Evolutionary conservation across 2,888 invertebrate genomes (phyloP).

Genomic region (Drosophila differens): DNA sequence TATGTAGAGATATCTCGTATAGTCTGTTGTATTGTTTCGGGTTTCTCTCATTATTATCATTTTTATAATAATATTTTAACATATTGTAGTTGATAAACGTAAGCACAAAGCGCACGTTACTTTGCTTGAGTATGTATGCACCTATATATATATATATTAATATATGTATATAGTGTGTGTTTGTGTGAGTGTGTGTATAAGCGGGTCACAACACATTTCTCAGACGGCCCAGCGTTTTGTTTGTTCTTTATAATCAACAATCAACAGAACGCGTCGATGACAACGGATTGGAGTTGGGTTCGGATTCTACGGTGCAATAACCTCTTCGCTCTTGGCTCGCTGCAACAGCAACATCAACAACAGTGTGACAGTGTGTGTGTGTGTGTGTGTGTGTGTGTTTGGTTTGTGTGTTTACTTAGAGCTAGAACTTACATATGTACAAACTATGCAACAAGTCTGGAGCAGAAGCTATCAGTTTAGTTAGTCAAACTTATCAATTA

Average conservation of each 20-base stretch:
- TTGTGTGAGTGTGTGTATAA: conserved; percentile 20
- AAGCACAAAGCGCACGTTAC: conserved; percentile 32
- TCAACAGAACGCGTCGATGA: conserved; percentile 16
- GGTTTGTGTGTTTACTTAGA: conserved; percentile 37
- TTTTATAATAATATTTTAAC: conserved; percentile 26
- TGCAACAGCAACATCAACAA: conserved; percentile 45
- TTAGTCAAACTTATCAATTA: conserved; percentile 65
- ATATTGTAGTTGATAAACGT: conserved; percentile 40
- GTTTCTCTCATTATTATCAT: conserved; percentile 16
- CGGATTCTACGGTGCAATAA: conserved; percentile 45
- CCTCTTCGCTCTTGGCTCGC: conserved; percentile 18
- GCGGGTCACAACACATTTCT: conserved; percentile 11
- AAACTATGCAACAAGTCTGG: conserved; percentile 76
- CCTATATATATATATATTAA: background rate
- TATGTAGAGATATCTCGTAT: conserved; percentile 16
- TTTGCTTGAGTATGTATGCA: conserved; percentile 64
- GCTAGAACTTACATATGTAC: conserved; percentile 67
- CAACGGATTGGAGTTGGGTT: conserved; percentile 31
- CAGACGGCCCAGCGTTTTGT: conserved; percentile 24
- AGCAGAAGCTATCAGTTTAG: conserved; percentile 58
- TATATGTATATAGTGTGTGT: conserved; percentile 17
- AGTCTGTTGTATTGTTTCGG: conserved; percentile 40
- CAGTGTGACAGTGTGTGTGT: conserved; percentile 13
- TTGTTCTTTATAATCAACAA: conserved; percentile 34
- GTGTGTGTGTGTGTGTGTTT: conserved; percentile 33